Conservation (phyloP, 2,113 vertebrate species). For the Heteronetta atricapilla region DNA sequence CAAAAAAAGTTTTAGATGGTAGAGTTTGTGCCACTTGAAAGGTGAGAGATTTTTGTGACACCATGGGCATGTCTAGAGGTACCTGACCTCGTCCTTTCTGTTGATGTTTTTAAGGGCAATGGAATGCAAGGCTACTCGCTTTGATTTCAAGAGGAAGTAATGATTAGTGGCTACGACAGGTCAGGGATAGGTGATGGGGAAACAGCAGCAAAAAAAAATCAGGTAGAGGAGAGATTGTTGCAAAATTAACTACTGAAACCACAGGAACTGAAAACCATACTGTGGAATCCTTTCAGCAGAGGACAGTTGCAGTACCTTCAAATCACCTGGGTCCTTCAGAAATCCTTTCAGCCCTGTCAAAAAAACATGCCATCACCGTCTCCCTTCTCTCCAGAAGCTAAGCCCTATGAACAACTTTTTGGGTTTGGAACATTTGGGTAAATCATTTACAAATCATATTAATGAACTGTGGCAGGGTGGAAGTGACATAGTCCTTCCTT, state of each 20-base stretch:
- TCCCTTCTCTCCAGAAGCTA: not conserved
- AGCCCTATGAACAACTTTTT: rapidly evolving
- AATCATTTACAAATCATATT: not conserved
- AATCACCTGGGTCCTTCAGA: not conserved
- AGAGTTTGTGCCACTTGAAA: not conserved
- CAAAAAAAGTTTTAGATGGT: not conserved
- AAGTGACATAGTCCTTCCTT: not conserved
- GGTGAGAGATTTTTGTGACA: not conserved
- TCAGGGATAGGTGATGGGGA: not conserved
- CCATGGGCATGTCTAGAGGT: rapidly evolving
- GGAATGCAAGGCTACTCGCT: not conserved
- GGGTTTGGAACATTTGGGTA: not conserved
- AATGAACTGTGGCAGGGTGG: not conserved
- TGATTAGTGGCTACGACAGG: not conserved
- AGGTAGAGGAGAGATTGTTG: not conserved
- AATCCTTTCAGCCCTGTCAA: not conserved
- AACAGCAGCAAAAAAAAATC: not conserved
- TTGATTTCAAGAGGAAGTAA: not conserved
- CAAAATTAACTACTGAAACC: not conserved
- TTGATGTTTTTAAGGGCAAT: not conserved
- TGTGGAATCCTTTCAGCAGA: not conserved
- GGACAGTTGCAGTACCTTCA: not conserved
- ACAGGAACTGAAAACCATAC: rapidly evolving
- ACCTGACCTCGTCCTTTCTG: not conserved
- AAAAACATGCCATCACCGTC: rapidly evolving